These are phyloP conservation scores for Ametastegia equiseti DNA, from an alignment of 2,888 invertebrate species.

Conservation along the genomic window DNA sequence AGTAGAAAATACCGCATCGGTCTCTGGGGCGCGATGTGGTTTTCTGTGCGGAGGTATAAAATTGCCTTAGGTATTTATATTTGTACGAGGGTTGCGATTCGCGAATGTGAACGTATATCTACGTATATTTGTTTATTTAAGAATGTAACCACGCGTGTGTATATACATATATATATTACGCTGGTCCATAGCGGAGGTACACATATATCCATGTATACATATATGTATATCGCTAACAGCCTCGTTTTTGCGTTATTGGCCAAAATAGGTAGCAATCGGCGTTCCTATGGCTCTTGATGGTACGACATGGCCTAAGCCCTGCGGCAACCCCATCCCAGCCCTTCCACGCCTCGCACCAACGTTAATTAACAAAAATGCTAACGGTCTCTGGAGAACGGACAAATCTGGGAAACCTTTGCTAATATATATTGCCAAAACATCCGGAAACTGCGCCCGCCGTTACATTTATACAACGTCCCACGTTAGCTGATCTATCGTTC, in stretches of 20 bases:
- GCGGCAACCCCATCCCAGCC: not conserved
- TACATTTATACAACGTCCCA: not conserved
- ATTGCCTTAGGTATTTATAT: not conserved
- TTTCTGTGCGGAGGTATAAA: no score
- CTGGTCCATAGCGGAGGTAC: not conserved
- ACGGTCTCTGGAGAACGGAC: not conserved
- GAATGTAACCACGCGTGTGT: not conserved
- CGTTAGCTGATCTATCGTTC: conserved; percentile 8
- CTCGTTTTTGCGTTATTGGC: conserved; percentile 23
- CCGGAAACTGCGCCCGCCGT: not conserved
- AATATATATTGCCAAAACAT: conserved; percentile 1
- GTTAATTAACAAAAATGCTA: conserved; percentile 30
- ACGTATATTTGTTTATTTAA: not conserved
- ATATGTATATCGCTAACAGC: not conserved
- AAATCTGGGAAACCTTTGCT: conserved; percentile 22
- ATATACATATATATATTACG: not conserved
- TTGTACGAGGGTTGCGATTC: not conserved
- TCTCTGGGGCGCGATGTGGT: no score
- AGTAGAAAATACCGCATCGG: not conserved
- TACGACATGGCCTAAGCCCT: not conserved
- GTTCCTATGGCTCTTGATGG: not conserved
- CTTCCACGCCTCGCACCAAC: not conserved
- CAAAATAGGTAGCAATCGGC: conserved; percentile 13
- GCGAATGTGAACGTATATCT: no score
- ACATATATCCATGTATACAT: not conserved